phyloP scores from a whole-genome alignment of 1,140 invertebrate species.

The Agrypnia vestita region DNA sequence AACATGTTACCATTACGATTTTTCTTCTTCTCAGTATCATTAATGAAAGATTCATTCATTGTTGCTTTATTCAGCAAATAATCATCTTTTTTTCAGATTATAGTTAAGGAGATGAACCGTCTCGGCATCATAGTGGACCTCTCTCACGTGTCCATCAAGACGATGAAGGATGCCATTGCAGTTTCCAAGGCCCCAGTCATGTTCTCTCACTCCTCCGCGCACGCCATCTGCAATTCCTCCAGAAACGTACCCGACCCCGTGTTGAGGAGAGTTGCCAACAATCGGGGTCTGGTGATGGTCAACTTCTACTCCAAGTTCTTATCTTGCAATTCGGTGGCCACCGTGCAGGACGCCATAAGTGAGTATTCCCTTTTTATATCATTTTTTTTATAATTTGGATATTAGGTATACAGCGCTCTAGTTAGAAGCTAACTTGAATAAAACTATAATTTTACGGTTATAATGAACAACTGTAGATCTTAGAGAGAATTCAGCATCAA shows the following conservation, averaged over 20 bases:
- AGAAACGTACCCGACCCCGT: constrained; percentile 91
- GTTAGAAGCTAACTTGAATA: too few species aligned
- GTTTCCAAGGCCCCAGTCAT: constrained; percentile 89
- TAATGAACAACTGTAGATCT: too few species aligned
- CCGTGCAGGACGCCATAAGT: constrained; percentile 91
- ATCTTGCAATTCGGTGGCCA: constrained; percentile 87
- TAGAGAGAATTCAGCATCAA: too few species aligned
- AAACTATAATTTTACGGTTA: too few species aligned
- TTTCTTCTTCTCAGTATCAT: too few species aligned
- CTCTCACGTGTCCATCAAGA: constrained; percentile 88
- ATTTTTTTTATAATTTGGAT: too few species aligned
- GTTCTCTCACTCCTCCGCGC: constrained; percentile 91
- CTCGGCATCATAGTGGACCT: constrained; percentile 91
- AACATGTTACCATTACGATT: too few species aligned
- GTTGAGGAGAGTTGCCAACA: constrained; percentile 83
- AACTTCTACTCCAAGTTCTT: constrained; percentile 93
- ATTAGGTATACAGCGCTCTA: too few species aligned
- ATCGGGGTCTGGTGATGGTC: constrained; percentile 93
- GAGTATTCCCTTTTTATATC: constrained; percentile 61
- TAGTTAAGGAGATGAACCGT: constrained; percentile 88
- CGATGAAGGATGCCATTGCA: constrained; percentile 87
- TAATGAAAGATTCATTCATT: too few species aligned
- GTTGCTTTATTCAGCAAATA: too few species aligned
- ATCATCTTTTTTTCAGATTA: constrained; percentile 80
- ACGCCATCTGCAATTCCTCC: constrained; percentile 87